Evolutionary conservation across 2,888 invertebrate species (phyloP).

Genomic region (Drosophila siamana): DNA sequence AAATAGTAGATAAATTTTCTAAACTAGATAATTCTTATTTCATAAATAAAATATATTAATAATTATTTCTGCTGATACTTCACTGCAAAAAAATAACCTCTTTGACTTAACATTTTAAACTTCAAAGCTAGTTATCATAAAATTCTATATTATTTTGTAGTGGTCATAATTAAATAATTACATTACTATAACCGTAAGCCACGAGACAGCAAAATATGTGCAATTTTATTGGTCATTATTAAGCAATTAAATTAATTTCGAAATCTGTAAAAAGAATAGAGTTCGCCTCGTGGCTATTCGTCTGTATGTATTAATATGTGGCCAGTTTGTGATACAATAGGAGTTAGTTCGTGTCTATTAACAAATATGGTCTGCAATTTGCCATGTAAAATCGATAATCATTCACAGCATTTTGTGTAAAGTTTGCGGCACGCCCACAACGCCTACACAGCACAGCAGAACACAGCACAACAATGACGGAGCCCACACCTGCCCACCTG

Average conservation of each 20-base stretch:
- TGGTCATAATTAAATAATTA: neutral
- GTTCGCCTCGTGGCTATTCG: neutral
- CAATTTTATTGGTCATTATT: neutral
- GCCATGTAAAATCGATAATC: slow-evolving; percentile 80
- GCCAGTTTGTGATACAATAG: slow-evolving; percentile 18
- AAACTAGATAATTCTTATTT: no score
- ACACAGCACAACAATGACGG: slow-evolving; percentile 7
- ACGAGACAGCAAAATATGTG: neutral
- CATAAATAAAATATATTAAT: no score
- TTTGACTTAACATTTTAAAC: neutral
- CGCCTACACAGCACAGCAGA: slow-evolving; percentile 12
- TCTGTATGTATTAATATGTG: neutral
- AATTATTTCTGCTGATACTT: no score
- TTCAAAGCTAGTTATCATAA: neutral
- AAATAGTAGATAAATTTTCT: no score
- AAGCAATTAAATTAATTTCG: neutral
- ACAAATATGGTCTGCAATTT: slow-evolving; percentile 58
- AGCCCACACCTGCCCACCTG: slow-evolving; percentile 48
- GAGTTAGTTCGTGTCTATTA: slow-evolving; percentile 36
- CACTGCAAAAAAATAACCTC: no score
- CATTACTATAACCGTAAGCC: neutral
- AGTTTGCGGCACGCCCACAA: slow-evolving; percentile 53
- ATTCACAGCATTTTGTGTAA: slow-evolving; percentile 75
- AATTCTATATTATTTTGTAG: neutral
- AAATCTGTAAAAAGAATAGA: neutral